Evolutionary conservation across 2,113 vertebrate species (phyloP), one percentile per base, ranked within the genome.

Genomic region (Alces alces): DNA sequence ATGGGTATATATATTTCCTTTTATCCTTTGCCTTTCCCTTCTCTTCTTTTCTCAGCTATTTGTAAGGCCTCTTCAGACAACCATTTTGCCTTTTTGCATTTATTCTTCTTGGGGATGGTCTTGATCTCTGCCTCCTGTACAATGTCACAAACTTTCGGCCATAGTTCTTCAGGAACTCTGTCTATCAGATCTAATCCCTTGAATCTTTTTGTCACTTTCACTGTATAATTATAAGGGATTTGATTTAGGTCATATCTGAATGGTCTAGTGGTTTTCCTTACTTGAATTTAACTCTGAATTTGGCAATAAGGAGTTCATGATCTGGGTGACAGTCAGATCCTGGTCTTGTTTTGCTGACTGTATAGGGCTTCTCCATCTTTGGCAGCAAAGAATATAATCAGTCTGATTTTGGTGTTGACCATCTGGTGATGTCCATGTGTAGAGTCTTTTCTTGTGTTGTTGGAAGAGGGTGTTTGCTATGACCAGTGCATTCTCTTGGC

Each of bases 121-220:
- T 70, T 70, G n/a, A 70, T 11, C 64, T 17, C 17, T 70, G 17
- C 64, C n/a, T 36, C 4, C n/a, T 70, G 2, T 70, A 70, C n/a
- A 70, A 36, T 70, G n/a, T 70, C n/a, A 70, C 0, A 0, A 70
- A 70, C n/a, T 70, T 70, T 1, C 0, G 17, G 36, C 64, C n/a
- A 70, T 36, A 36, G 64, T 36, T 23, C n/a, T 36, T 70, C 17
- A 70, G 19, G 17, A 19, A 70, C 2, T 70, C 64, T 57, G 55
- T 57, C 23, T 70, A 11, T 70, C n/a, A 70, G n/a, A 70, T 36
- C 9, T 70, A 36, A 23, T 70, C 19, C 64, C 36, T 70, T 70
- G 64, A 70, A 21, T 70, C n/a, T 36, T 36, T 36, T 70, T 70
- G 64, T 36, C n/a, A 70, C 19, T 70, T 21, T 2, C 19, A 21